Conservation (phyloP, 2,113 vertebrate genomes). For the Pelmatolapia mariae region DNA sequence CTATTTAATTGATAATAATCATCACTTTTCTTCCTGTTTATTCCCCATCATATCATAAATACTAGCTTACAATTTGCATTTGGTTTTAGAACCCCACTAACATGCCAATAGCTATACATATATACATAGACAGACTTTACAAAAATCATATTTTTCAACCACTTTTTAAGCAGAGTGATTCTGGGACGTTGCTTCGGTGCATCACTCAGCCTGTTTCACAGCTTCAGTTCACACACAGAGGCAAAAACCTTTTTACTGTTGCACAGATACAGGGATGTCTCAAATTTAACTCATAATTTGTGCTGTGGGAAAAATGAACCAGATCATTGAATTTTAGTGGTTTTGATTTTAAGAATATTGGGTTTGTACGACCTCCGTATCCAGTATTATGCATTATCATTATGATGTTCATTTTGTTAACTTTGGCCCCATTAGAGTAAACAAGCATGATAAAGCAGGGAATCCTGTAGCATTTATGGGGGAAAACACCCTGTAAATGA, state of each 20-base stretch:
- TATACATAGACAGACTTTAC: background rate
- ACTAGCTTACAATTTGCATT: background rate
- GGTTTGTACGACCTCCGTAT: background rate
- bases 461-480: background rate
- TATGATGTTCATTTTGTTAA: background rate
- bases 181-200: background rate
- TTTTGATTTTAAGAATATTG: background rate
- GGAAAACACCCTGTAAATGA: accelerated
- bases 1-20: too few relatives aligned
- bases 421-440: background rate
- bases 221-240: background rate
- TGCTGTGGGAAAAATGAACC: too few relatives aligned
- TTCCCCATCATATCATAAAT: background rate
- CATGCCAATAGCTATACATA: background rate
- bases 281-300: background rate
- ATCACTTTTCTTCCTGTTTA: background rate
- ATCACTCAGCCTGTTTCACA: background rate
- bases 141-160: background rate
- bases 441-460: background rate
- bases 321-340: too few relatives aligned
- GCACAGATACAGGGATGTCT: background rate
- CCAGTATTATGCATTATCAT: background rate
- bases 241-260: background rate
- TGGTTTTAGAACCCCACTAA: background rate
- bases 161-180: background rate